Evolutionary conservation across 1,140 invertebrate genomes (phyloP), one percentile per base, ranked within the genome.

Genomic region (Aphaenogaster ashmeadi): DNA sequence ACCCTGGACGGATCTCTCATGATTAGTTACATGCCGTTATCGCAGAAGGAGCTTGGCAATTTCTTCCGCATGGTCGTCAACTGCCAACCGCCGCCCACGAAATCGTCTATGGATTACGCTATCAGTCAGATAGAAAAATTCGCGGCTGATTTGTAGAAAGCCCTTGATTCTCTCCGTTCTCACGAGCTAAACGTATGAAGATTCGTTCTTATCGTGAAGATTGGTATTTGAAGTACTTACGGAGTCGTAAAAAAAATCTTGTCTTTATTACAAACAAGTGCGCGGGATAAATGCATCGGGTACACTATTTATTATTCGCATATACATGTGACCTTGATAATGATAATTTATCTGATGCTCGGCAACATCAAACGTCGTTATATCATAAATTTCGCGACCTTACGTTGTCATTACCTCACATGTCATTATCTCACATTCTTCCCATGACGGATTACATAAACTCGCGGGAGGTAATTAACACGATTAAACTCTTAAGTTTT

Each of bases 41-140:
- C 95, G 1, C 95, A 97, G 71, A 96, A 96, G 85, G 95, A 96
- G 18, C 88, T 97, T 88, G 97, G 97, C 11, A 98, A 99, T 93
- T 99, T 99, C 95, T 98, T 99, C 94, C 96, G 99, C 47, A 97
- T 99, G 95, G 98, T 98, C 0, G 96, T 99, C 27, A 97, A 97
- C 2, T 98, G 98, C 90, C 98, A 97, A 88, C 98, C 98, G 1
- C 94, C 96, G 3, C 94, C 97, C 2, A 96, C 95, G 0, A 80
- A 91, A 38, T 91, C 93, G 13, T 95, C 97, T 50, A 97, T 98
- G 96, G 96, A 97, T 87, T 96, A 96, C 89, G 95, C 97, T 33
- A 93, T 98, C 56, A 92, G 96, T 56, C 95, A 97, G 92, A 97
- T 98, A 52, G 96, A 97, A 91, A 92, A 93, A 81, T 94, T 96